Conservation (phyloP, 2,113 vertebrate species). For the Oncorhynchus mykiss region DNA sequence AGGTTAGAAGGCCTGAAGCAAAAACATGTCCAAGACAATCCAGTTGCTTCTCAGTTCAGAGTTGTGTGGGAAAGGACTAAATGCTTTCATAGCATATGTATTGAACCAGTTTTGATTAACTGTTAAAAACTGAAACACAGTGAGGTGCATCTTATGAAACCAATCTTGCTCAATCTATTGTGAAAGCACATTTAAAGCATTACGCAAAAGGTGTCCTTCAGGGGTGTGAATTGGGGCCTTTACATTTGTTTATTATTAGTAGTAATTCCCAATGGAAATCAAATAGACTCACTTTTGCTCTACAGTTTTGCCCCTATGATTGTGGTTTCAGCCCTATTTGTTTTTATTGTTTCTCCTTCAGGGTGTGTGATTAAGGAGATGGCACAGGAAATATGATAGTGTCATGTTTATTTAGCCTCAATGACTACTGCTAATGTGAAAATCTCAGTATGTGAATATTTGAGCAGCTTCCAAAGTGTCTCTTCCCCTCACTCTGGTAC, state of each 20-base stretch:
- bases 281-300: conserved; percentile 42
- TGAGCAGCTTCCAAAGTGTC: conserved; percentile 33
- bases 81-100: conserved; percentile 42
- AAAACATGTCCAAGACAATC: too few species aligned
- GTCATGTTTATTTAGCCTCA: conserved; percentile 45
- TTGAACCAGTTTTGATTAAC: conserved; percentile 40
- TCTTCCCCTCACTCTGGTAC: conserved; percentile 20
- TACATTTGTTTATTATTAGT: conserved; percentile 37
- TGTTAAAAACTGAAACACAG: conserved; percentile 22
- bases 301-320: conserved; percentile 54
- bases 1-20: too few species aligned
- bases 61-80: conserved; percentile 34
- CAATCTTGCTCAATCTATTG: too few species aligned
- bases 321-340: conserved; percentile 23
- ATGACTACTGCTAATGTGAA: conserved; percentile 33
- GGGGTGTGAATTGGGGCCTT: conserved; percentile 31
- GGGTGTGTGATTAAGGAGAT: conserved; percentile 5
- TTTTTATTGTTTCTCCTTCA: conserved; percentile 32
- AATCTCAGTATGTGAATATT: conserved; percentile 36
- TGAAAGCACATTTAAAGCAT: conserved; percentile 4
- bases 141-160: conserved; percentile 29
- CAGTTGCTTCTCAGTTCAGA: neutral
- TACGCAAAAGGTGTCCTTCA: conserved; percentile 49
- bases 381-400: conserved; percentile 30
- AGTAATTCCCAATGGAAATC: conserved; percentile 51